Evolutionary conservation across 2,113 vertebrate species (phyloP).

Genomic region (Elachura formosa): DNA sequence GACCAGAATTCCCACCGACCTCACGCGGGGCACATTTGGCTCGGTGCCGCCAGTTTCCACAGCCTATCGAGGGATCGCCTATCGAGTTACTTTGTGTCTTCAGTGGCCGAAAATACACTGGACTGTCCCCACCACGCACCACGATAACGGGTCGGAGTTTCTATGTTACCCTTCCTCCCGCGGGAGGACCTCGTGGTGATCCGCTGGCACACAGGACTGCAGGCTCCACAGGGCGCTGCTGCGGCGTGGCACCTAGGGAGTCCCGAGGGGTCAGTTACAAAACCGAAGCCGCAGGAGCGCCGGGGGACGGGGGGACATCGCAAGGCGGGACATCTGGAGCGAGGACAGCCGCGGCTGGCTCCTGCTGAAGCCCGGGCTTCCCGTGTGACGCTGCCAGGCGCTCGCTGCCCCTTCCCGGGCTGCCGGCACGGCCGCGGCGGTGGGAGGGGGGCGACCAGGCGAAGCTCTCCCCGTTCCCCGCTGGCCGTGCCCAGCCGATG

Average conservation of each 20-base stretch:
- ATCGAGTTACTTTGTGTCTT: background rate
- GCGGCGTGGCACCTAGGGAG: background rate
- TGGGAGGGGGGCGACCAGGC: background rate
- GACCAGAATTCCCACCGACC: background rate
- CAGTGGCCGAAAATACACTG: background rate
- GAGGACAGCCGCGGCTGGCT: background rate
- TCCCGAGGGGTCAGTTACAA: background rate
- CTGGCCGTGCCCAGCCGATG: background rate
- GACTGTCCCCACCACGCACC: background rate
- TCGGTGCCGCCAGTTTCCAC: background rate
- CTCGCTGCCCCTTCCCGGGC: background rate
- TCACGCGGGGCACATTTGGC: background rate
- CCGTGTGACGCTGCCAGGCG: background rate
- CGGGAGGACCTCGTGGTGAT: background rate
- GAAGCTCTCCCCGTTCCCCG: background rate
- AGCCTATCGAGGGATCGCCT: background rate
- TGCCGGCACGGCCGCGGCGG: background rate
- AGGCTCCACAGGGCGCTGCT: background rate
- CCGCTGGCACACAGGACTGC: background rate
- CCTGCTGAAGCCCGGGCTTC: background rate
- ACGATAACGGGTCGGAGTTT: background rate
- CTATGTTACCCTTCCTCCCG: background rate
- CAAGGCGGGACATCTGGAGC: background rate
- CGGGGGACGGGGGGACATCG: background rate
- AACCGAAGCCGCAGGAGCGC: background rate